A percentile compares a stretch with the other conserved stretches of the same genome.
These are phyloP conservation scores for Erythrocercus mccallii DNA, from an alignment of 2,113 vertebrate species.

Conservation along the genomic window DNA sequence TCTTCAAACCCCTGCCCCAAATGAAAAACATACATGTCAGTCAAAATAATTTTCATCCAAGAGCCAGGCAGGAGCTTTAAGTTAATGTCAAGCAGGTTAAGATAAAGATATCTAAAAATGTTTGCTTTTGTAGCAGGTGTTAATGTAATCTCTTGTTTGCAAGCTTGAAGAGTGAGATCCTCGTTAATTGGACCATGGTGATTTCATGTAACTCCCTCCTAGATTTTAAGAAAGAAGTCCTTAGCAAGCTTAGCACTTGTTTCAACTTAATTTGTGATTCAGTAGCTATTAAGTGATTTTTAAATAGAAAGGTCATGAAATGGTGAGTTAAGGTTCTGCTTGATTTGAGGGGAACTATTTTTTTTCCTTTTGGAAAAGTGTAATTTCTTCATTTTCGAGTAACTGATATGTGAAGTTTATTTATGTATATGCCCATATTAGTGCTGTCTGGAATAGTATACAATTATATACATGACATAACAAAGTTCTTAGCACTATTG, in stretches of 20 bases:
- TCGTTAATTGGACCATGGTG: conserved; percentile 70
- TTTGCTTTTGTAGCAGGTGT: conserved; percentile 70
- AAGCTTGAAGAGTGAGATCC: conserved; percentile 53
- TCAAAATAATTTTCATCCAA: conserved; percentile 19
- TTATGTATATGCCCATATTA: neutral
- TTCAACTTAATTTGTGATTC: neutral
- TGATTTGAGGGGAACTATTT: neutral
- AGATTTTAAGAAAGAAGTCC: neutral
- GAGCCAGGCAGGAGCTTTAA: conserved; percentile 20
- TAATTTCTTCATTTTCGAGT: neutral
- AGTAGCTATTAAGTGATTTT: neutral
- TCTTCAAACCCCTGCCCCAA: neutral
- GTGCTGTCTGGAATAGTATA: neutral
- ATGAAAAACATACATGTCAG: conserved; percentile 28
- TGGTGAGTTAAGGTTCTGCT: neutral
- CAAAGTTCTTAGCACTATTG: neutral
- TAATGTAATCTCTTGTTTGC: conserved; percentile 61
- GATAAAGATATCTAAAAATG: conserved; percentile 69
- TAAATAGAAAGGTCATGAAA: neutral
- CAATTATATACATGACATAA: neutral
- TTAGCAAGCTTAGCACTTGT: neutral
- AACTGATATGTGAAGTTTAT: neutral
- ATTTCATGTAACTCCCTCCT: conserved; percentile 29
- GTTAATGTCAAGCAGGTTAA: conserved; percentile 54
- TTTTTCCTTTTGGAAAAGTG: neutral